These are phyloP conservation scores for Anguilla marmorata DNA, from an alignment of 2,797 vertebrate genomes.

Conservation along the genomic window DNA sequence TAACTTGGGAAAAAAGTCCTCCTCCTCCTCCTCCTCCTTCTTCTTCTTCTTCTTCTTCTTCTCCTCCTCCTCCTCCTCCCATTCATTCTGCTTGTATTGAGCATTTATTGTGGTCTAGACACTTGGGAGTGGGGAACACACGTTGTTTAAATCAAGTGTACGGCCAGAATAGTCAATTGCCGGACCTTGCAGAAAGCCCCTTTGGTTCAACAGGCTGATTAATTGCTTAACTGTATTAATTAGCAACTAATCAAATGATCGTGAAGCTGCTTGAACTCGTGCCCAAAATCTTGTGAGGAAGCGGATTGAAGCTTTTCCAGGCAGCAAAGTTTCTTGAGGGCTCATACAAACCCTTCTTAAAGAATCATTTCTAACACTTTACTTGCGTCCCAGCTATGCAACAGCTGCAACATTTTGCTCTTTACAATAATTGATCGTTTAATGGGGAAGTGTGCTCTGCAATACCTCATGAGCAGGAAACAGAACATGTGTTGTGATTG, in stretches of 20 bases:
- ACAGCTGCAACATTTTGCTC: slow-evolving; percentile 11
- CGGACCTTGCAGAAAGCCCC: slow-evolving; percentile 66
- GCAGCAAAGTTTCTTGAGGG: neutral
- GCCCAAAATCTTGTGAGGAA: slow-evolving; percentile 3
- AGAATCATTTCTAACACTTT: neutral
- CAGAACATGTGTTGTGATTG: slow-evolving; percentile 13
- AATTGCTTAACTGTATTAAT: slow-evolving; percentile 70
- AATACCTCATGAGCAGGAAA: neutral
- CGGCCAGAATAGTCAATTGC: slow-evolving; percentile 64
- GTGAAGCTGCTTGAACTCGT: slow-evolving; percentile 55
- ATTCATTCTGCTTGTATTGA: slow-evolving; percentile 30
- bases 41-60: neutral
- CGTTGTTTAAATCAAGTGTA: slow-evolving; percentile 57
- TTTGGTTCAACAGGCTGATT: slow-evolving; percentile 67
- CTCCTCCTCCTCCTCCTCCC: neutral
- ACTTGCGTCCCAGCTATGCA: neutral
- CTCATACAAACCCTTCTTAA: neutral
- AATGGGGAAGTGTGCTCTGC: neutral
- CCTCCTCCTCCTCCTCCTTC: neutral
- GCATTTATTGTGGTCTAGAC: slow-evolving; percentile 18
- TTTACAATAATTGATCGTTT: neutral
- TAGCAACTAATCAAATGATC: slow-evolving; percentile 58
- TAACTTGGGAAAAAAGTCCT: neutral
- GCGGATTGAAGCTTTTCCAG: slow-evolving; percentile 7
- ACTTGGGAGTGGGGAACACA: slow-evolving; percentile 32